Evolutionary conservation across 2,888 invertebrate species (phyloP).

Genomic region (Sturmia bella): DNA sequence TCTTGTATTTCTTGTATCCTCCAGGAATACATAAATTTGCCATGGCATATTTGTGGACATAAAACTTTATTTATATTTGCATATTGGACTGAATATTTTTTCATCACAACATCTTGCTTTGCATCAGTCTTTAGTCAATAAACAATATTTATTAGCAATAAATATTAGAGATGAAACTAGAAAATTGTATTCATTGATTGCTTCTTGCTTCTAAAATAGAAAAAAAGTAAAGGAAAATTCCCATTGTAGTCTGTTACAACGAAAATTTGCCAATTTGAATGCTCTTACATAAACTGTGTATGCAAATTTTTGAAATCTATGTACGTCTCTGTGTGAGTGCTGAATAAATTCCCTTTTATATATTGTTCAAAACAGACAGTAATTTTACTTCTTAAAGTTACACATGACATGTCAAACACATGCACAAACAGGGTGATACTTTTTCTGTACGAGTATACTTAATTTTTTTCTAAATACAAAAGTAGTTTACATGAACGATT

Average conservation of each 20-base stretch:
- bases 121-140: slow-evolving; percentile 14
- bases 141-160: slow-evolving; percentile 33
- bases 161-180: slow-evolving; percentile 46
- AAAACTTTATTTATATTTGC: background rate
- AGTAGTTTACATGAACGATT: too few species aligned
- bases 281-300: background rate
- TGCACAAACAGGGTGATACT: too few species aligned
- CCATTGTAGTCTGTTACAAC: background rate
- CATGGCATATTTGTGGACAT: too few species aligned
- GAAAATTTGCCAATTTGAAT: background rate
- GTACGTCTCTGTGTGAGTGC: background rate
- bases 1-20: too few species aligned
- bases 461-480: too few species aligned
- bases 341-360: background rate
- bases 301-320: too few species aligned
- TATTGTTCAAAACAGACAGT: background rate
- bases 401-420: too few species aligned
- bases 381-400: background rate
- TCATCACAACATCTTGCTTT: slow-evolving; percentile 2
- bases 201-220: background rate
- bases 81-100: background rate
- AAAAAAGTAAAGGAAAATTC: background rate
- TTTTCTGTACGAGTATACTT: too few species aligned
- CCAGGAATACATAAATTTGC: too few species aligned
- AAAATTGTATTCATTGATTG: background rate